Conservation (phyloP, 1,140 invertebrate species). For the Eulimnadia texana region DNA sequence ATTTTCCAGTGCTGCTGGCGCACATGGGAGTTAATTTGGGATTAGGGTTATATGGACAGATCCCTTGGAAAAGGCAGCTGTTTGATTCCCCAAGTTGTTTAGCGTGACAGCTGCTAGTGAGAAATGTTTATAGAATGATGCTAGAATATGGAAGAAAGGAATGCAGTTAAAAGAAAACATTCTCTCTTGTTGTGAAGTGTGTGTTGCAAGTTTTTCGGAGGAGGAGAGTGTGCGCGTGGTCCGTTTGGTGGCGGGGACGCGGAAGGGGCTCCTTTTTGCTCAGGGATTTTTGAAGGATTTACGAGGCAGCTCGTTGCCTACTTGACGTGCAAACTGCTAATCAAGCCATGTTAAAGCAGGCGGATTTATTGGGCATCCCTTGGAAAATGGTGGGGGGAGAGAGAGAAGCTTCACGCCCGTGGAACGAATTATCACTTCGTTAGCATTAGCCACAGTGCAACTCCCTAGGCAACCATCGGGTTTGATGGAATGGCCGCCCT, state of each 20-base stretch:
- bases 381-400: not conserved
- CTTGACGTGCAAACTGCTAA: not conserved
- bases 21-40: not conserved
- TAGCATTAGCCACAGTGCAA: not conserved
- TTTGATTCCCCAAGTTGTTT: not conserved
- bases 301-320: not conserved
- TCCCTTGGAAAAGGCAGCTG: not conserved
- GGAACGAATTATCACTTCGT: not conserved
- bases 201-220: no score
- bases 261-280: not conserved
- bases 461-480: not conserved
- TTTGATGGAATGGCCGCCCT: not conserved
- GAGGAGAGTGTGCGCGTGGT: not conserved
- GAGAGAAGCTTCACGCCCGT: not conserved
- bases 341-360: not conserved
- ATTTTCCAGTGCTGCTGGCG: no score
- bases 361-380: not conserved
- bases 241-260: no score
- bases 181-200: not conserved
- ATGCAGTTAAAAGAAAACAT: not conserved
- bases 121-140: not conserved
- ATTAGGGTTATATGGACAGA: not conserved
- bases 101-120: not conserved
- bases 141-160: not conserved
- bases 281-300: not conserved